Percentiles rank a stretch among this genome's conserved stretches.
Evolutionary conservation across 2,113 vertebrate species (phyloP).

Genomic region (Zosterops lateralis): DNA sequence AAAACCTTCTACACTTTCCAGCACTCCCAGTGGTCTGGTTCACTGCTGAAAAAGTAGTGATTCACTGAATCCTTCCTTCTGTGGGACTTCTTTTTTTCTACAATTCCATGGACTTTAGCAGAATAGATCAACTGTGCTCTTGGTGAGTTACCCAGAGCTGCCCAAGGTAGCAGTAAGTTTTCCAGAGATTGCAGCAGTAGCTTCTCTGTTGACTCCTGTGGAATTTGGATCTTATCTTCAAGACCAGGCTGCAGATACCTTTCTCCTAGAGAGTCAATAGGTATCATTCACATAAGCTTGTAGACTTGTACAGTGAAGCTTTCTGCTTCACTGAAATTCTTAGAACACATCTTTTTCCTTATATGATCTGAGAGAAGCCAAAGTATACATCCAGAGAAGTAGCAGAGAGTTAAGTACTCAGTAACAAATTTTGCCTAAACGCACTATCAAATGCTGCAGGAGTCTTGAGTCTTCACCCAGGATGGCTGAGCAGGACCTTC

Average conservation of each 20-base stretch:
- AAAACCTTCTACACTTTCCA: neutral
- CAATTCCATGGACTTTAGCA: neutral
- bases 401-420: neutral
- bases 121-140: neutral
- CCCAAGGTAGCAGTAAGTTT: neutral
- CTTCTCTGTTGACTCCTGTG: neutral
- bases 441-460: neutral
- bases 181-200: neutral
- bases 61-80: neutral
- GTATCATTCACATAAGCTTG: neutral
- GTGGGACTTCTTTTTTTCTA: neutral
- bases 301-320: neutral
- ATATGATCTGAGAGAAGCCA: neutral
- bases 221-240: neutral
- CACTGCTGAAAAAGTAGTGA: neutral
- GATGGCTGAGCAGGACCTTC: neutral
- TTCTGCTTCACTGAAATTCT: neutral
- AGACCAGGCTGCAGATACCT: neutral
- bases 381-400: neutral
- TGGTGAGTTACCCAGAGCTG: neutral
- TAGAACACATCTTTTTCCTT: neutral
- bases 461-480: neutral
- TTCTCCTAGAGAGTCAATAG: neutral
- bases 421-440: neutral
- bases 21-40: rapidly evolving